Evolutionary conservation across 2,113 vertebrate genomes (phyloP).

Genomic region (Ascaphus truei): DNA sequence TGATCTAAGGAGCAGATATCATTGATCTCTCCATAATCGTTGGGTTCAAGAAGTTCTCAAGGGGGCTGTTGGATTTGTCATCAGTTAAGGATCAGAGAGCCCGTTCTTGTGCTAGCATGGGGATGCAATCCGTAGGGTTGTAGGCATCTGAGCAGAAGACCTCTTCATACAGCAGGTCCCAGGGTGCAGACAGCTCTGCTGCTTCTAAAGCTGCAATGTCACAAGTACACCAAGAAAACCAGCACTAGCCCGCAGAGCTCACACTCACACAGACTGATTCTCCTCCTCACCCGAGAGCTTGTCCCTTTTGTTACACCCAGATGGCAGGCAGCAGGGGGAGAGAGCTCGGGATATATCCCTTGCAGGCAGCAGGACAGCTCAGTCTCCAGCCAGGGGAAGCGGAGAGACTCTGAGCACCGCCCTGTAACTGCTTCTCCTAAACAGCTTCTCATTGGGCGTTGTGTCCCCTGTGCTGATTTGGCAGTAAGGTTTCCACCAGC

Average conservation of each 20-base stretch:
- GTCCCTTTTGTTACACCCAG: not conserved
- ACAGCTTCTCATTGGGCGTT: not conserved
- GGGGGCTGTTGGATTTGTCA: not conserved
- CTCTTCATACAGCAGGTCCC: not conserved
- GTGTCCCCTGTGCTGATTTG: not conserved
- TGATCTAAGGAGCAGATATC: not conserved
- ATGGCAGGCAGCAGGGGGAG: not conserved
- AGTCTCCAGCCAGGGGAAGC: not conserved
- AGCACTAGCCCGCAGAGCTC: not conserved
- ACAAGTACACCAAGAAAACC: no score
- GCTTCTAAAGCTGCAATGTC: no score
- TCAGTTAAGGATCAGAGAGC: not conserved
- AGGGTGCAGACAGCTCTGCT: not conserved
- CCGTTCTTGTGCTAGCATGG: not conserved
- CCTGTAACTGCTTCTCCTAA: not conserved
- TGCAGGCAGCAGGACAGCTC: not conserved
- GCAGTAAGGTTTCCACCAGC: not conserved
- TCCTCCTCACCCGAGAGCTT: not conserved
- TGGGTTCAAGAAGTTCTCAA: not conserved
- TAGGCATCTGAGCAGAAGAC: not conserved
- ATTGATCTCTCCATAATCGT: not conserved
- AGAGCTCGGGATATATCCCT: not conserved
- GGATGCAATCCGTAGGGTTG: not conserved
- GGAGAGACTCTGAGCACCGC: not conserved
- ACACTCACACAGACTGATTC: not conserved